Evolutionary conservation across 2,113 vertebrate species (phyloP), one percentile per base, ranked within the genome.

Genomic region (Equus przewalskii): DNA sequence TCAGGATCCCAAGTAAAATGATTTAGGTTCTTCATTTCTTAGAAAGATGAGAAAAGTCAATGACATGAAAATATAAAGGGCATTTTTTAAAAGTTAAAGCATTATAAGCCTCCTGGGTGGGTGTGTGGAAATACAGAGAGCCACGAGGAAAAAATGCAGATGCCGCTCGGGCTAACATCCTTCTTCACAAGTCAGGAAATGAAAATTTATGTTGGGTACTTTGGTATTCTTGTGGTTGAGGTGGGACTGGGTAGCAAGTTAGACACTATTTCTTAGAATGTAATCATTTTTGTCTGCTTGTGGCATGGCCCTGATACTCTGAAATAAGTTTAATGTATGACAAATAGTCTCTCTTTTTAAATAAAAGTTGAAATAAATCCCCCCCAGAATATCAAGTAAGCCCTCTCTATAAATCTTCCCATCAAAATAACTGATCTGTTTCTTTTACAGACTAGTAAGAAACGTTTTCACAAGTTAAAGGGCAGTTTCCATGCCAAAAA

Each of bases 211-310:
- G 79, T 92, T 67, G 94, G 80, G 36, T 89, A 76, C 69, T 87
- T 70, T 79, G 75, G 85, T 84, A 58, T 84, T 80, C 36, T 65
- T 92, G 84, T 94, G 78, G 67, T 69, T 94, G 94, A 96, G 83
- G 7, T 54, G 64, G 51, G 85, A 64, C 58, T 80, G 67, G 36
- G 16, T 36, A 81, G n/a, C 62, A 72, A 58, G 80, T 97, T 70
- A 82, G 83, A 82, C 92, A 81, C 16, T 56, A 97, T 84, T 49
- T 88, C 64, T 87, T 85, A 88, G n/a, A 86, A 82, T 49, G n/a
- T 89, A 96, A 96, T 97, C n/a, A 33, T 93, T 95, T 97, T 92
- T 89, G 76, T 96, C 80, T 95, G 67, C 81, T 76, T 67, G 64
- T 84, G 96, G 49, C 72, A 75, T 69, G 28, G 67, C 41, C 60